Evolutionary conservation across 2,113 vertebrate species (phyloP), one percentile per base, ranked within the genome.

Genomic region (Calypte anna): DNA sequence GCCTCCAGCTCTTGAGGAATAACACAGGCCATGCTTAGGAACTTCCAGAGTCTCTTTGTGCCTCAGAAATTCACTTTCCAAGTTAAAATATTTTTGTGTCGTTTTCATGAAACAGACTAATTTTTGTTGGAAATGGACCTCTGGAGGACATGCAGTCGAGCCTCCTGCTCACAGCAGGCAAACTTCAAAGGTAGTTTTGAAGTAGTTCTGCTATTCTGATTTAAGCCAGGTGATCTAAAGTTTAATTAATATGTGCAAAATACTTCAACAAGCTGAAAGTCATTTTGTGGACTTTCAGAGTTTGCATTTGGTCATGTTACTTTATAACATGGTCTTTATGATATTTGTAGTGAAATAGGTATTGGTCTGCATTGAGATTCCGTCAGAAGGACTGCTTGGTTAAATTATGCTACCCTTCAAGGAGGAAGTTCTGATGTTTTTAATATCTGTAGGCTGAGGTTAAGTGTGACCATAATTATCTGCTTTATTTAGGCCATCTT

Each of bases 171-270:
- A 67, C 73, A 86, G 77, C 27, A 86, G 83, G 48, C 44, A 62
- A 70, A 77, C 38, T 84, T 95, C 86, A 88, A 84, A 94, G 88
- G 59, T 81, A 79, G 77, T 95, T 94, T 93, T 90, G 82, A 96
- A 93, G 72, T 81, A 75, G 58, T 88, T 96, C 44, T 88, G 68
- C 68, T 90, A 14, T 74, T 91, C 33, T 67, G 40, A 75, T 77
- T 93, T 75, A 81, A 94, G 36, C 59, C 48, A 88, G 75, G 59
- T 78, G 68, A 83, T 90, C 40, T 88, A 62, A 88, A 91, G 67
- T 87, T 82, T 88, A 93, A 93, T 95, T 95, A 91, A 72, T 67
- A 90, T 21, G n/a, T 93, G 53, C 10, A 74, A 90, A 91, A 85
- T 73, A 57, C 7, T 94, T 82, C n/a, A 66, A 62, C 59, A 57